phyloP scores from a whole-genome alignment of 2,888 invertebrate genomes.

The Raillietiella orientalis region DNA sequence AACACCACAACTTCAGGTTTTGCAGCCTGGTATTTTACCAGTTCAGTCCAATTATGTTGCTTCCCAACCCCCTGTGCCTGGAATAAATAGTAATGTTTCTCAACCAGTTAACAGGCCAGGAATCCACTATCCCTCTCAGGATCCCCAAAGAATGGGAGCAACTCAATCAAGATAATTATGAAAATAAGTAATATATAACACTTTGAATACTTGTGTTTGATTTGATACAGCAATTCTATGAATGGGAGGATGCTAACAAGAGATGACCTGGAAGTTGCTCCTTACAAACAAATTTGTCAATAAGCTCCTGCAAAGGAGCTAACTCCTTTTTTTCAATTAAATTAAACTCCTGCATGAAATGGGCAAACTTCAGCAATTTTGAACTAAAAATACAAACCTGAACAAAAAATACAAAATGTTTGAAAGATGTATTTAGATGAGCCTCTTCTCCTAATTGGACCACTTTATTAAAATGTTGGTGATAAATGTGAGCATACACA shows the following conservation, averaged over 20 bases:
- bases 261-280: slow-evolving; percentile 14
- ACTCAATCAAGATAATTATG: too few species aligned
- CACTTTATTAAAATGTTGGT: slow-evolving; percentile 89
- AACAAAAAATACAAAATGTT: slow-evolving; percentile 95
- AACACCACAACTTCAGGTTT: too few species aligned
- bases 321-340: slow-evolving; percentile 84
- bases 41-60: slow-evolving; percentile 8
- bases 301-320: slow-evolving; percentile 85
- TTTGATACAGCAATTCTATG: too few species aligned
- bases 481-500: slow-evolving; percentile 97
- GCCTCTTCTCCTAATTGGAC: slow-evolving; percentile 93
- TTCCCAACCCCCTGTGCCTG: slow-evolving; percentile 8
- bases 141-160: slow-evolving; percentile 66
- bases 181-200: too few species aligned
- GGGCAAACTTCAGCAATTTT: slow-evolving; percentile 9
- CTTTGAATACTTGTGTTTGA: too few species aligned
- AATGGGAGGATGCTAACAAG: too few species aligned
- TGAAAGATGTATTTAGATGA: slow-evolving; percentile 95
- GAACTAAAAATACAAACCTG: slow-evolving; percentile 20
- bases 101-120: slow-evolving; percentile 19
- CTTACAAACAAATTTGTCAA: slow-evolving; percentile 75
- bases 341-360: slow-evolving; percentile 60
- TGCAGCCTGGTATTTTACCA: slow-evolving; percentile 9
- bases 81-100: slow-evolving; percentile 10
- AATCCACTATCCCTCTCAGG: slow-evolving; percentile 85